These are phyloP conservation scores for Rhagonycha lutea DNA, from an alignment of 2,888 invertebrate species.

Conservation along the genomic window DNA sequence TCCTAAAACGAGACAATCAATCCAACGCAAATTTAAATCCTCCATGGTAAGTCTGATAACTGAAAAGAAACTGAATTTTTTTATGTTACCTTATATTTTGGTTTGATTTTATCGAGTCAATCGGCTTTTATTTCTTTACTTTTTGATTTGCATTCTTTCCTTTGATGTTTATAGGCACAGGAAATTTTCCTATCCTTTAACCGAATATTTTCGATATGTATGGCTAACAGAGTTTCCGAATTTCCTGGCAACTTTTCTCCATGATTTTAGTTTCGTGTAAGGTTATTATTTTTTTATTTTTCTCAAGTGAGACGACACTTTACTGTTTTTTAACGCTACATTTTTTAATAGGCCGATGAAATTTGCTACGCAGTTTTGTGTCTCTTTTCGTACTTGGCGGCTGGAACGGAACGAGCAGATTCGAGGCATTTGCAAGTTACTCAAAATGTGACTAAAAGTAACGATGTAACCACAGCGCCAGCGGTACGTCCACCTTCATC, in stretches of 20 bases:
- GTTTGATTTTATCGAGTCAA: neutral
- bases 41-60: conserved; percentile 81
- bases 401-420: conserved; percentile 71
- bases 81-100: neutral
- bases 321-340: neutral
- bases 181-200: conserved; percentile 76
- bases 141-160: conserved; percentile 40
- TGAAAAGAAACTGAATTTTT: neutral
- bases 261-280: conserved; percentile 41
- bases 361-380: conserved; percentile 99
- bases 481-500: neutral
- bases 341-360: conserved; percentile 84
- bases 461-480: neutral
- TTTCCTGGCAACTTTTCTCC: conserved; percentile 37
- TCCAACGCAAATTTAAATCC: conserved; percentile 96
- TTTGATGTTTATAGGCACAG: conserved; percentile 70
- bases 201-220: conserved; percentile 78
- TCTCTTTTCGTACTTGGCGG: conserved; percentile 98
- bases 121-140: conserved; percentile 22
- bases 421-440: conserved; percentile 31
- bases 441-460: conserved; percentile 20
- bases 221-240: conserved; percentile 53
- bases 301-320: neutral
- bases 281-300: conserved; percentile 40
- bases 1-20: conserved; percentile 95